These are phyloP conservation scores for Listronotus bonariensis DNA, from an alignment of 1,140 invertebrate genomes.

Conservation along the genomic window DNA sequence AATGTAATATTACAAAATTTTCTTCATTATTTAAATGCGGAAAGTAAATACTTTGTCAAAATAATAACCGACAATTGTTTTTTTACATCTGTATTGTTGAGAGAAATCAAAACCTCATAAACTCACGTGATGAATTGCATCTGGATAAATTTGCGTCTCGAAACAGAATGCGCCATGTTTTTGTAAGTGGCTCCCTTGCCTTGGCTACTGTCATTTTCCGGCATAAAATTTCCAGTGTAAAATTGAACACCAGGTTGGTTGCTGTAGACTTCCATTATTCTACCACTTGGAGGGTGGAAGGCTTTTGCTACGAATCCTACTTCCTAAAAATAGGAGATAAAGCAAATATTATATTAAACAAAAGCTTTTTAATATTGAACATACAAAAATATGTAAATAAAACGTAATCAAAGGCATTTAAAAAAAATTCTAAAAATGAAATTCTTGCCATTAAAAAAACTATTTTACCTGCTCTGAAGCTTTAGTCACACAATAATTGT, in stretches of 20 bases:
- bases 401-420: no score
- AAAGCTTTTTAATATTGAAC: no score
- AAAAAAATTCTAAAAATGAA: no score
- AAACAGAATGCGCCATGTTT: conserved; percentile 83
- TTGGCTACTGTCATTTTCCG: conserved; percentile 50
- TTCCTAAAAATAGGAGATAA: conserved; percentile 44
- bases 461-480: conserved; percentile 35
- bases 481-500: conserved; percentile 65
- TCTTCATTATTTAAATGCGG: background rate
- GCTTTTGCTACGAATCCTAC: conserved; percentile 59
- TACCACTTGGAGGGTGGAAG: conserved; percentile 70
- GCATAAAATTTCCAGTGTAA: conserved; percentile 83
- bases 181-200: conserved; percentile 78
- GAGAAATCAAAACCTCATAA: background rate
- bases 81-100: no score
- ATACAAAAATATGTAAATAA: no score
- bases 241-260: conserved; percentile 91
- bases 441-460: background rate
- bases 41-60: no score
- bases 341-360: no score
- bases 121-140: conserved; percentile 78
- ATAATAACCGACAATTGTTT: no score
- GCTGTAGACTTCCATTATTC: conserved; percentile 75
- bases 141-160: conserved; percentile 91
- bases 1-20: no score